Conservation (phyloP, 1,140 invertebrate genomes). For the Brachionus sp. region DNA sequence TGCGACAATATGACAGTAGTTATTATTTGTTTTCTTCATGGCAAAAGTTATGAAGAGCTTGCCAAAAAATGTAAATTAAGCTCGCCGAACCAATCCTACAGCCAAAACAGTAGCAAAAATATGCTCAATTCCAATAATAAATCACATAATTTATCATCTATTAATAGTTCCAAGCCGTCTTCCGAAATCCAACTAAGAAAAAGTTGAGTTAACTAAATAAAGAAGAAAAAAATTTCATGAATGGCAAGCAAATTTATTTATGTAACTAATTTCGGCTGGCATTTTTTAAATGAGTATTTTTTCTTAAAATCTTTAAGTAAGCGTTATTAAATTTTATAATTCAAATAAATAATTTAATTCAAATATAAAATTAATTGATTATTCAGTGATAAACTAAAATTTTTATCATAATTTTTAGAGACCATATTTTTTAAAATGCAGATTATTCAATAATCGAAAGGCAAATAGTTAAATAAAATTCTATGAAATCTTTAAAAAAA, state of each 20-base stretch:
- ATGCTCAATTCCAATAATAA: slow-evolving; percentile 27
- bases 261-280: not conserved
- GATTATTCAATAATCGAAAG: too few species aligned
- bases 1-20: slow-evolving; percentile 99
- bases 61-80: slow-evolving; percentile 55
- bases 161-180: slow-evolving; percentile 34
- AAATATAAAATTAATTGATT: too few species aligned
- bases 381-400: too few species aligned
- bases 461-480: too few species aligned
- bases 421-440: too few species aligned
- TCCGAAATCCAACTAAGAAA: slow-evolving; percentile 12
- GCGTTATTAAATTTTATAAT: not conserved
- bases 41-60: slow-evolving; percentile 70
- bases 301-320: not conserved
- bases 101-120: not conserved
- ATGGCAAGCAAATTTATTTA: not conserved
- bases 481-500: too few species aligned
- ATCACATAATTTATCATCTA: slow-evolving; percentile 21
- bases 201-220: not conserved
- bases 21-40: slow-evolving; percentile 74
- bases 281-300: slow-evolving; percentile 7
- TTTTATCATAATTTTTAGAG: too few species aligned
- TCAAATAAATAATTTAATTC: not conserved
- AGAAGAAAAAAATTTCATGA: not conserved
- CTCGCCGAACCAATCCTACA: not conserved